Evolutionary conservation across 2,113 vertebrate species (phyloP).

Genomic region (Austrofundulus limnaeus): DNA sequence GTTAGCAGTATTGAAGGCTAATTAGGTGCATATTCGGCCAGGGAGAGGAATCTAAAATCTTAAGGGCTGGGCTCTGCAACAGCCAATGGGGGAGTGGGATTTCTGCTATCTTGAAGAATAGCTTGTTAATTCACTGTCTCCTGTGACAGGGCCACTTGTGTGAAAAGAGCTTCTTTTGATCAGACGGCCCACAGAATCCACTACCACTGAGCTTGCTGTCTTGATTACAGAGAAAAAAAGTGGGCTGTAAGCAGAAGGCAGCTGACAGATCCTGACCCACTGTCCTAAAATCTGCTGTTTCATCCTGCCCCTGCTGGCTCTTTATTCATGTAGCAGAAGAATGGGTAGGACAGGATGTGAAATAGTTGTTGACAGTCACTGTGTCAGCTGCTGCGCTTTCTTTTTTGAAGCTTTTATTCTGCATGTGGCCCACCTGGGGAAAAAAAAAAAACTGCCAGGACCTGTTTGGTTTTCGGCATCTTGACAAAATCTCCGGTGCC

Average conservation of each 20-base stretch:
- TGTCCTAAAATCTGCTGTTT: slow-evolving; percentile 31
- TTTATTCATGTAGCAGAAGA: slow-evolving; percentile 22
- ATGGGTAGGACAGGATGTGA: slow-evolving; percentile 15
- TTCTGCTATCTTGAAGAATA: slow-evolving; percentile 22
- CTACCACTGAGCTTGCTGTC: slow-evolving; percentile 5
- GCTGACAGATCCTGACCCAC: slow-evolving; percentile 39
- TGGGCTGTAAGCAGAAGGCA: background rate
- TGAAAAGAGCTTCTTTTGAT: slow-evolving; percentile 45
- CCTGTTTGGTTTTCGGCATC: slow-evolving; percentile 10
- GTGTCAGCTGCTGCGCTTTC: background rate
- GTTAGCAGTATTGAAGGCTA: slow-evolving; percentile 45
- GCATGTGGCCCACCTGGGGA: slow-evolving; percentile 15
- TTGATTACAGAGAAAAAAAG: slow-evolving; percentile 21
- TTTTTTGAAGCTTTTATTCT: slow-evolving; percentile 1
- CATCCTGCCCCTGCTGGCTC: slow-evolving; percentile 33
- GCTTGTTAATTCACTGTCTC: slow-evolving; percentile 44
- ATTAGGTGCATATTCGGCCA: slow-evolving; percentile 41
- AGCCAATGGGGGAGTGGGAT: slow-evolving; percentile 32
- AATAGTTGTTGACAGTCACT: slow-evolving; percentile 15
- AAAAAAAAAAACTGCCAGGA: slow-evolving; percentile 10
- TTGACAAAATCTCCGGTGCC: slow-evolving; percentile 10
- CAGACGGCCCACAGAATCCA: slow-evolving; percentile 17
- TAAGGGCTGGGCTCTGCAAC: slow-evolving; percentile 25
- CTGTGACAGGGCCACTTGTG: slow-evolving; percentile 26
- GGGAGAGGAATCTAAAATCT: slow-evolving; percentile 44